Evolutionary conservation across 1,140 invertebrate species (phyloP), one percentile per base, ranked within the genome.

Genomic region (Manduca sexta): DNA sequence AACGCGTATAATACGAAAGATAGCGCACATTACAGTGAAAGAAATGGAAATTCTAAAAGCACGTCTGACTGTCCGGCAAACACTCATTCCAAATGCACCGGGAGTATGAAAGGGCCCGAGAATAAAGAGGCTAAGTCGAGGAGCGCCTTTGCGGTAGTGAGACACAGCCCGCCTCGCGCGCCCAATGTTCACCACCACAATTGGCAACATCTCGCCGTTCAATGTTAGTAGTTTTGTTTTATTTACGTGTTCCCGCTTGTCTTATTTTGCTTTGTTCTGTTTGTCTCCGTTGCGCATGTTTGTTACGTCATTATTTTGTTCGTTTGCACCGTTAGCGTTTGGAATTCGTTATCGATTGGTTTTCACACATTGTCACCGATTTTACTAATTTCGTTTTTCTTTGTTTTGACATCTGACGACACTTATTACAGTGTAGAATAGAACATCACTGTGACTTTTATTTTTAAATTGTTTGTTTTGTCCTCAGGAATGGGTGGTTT

Each of bases 401-500:
- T 26, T 26, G 21, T 26, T 26, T 5, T 26, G 21, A 8, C 4
- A 26, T 26, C 21, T 3, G 21, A 26, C 8, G 8, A 26, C 21
- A n/a, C 21, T 26, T 26, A 26, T 5, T 5, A 26, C 21, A 26
- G 8, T 26, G 4, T 26, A 26, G 21, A 26, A 26, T 26, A n/a
- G n/a, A n/a, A n/a, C n/a, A n/a, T n/a, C n/a, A n/a, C n/a, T n/a
- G n/a, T n/a, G n/a, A 17, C n/a, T n/a, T n/a, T n/a, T n/a, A n/a
- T 6, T 29, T 37, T 35, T 15, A 30, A 29, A 10, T 21, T 31
- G 17, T 31, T n/a, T n/a, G 6, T 31, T 60, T 71, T 77, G 53
- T 56, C 83, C 81, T 2, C 86, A 91, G 90, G 90, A 90, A 90
- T 91, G 86, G 84, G 93, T 70, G 92, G 94, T 56, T 88, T 96